Conservation (phyloP, 2,797 vertebrate species). For the Pipistrellus nathusii region DNA sequence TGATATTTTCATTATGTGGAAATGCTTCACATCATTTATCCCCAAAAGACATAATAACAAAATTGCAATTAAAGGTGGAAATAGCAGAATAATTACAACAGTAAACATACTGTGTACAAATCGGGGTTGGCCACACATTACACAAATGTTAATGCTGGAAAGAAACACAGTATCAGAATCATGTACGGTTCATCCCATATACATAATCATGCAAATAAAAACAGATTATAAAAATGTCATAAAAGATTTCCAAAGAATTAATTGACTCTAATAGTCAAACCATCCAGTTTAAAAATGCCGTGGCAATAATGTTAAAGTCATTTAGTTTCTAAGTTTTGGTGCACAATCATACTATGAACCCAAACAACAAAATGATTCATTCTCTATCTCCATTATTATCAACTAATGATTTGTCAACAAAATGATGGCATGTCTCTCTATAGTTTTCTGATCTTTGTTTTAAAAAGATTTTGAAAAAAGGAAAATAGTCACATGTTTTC, state of each 20-base stretch:
- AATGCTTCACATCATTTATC: slow-evolving; percentile 85
- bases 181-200: slow-evolving; percentile 79
- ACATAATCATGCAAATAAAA: slow-evolving; percentile 87
- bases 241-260: slow-evolving; percentile 83
- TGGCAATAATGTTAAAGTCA: slow-evolving; percentile 63
- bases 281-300: slow-evolving; percentile 81
- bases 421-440: slow-evolving; percentile 21
- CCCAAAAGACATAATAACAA: slow-evolving; percentile 84
- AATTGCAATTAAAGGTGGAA: slow-evolving; percentile 83
- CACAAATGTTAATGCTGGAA: slow-evolving; percentile 85
- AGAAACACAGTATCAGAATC: slow-evolving; percentile 83
- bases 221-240: slow-evolving; percentile 87
- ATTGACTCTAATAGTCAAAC: slow-evolving; percentile 87
- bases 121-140: slow-evolving; percentile 80
- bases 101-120: slow-evolving; percentile 85
- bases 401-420: slow-evolving; percentile 20
- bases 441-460: slow-evolving; percentile 47
- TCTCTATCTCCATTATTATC: slow-evolving; percentile 15
- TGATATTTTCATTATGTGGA: slow-evolving; percentile 84
- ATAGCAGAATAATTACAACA: slow-evolving; percentile 84
- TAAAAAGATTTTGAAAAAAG: slow-evolving; percentile 44
- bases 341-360: slow-evolving; percentile 69
- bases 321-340: slow-evolving; percentile 75
- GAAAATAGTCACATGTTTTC: slow-evolving; percentile 35
- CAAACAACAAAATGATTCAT: neutral